Evolutionary conservation across 92 coral and sea anemone genomes (phyloP).

Genomic region (Phymanthus crucifer): DNA sequence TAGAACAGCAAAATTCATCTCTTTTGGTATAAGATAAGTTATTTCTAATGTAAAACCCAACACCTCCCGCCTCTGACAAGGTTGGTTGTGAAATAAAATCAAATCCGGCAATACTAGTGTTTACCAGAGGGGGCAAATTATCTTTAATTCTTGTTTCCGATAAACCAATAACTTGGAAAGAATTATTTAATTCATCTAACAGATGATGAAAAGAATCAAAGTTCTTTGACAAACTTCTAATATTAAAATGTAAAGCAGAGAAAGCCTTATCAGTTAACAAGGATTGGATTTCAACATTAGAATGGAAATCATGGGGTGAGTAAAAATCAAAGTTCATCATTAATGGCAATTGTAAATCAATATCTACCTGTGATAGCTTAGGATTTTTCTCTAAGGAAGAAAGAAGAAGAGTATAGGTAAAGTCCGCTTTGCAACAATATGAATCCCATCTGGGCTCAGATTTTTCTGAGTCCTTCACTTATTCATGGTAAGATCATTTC

Average conservation of each 20-base stretch:
- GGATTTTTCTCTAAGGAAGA: too few relatives aligned
- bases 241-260: slow-evolving; percentile 31
- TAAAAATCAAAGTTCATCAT: too few relatives aligned
- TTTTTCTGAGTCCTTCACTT: too few relatives aligned
- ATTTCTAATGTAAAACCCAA: slow-evolving; percentile 33
- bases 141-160: slow-evolving; percentile 47
- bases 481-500: too few relatives aligned
- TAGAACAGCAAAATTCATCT: slow-evolving; percentile 29
- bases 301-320: too few relatives aligned
- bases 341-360: too few relatives aligned
- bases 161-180: slow-evolving; percentile 35
- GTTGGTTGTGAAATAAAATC: slow-evolving; percentile 42
- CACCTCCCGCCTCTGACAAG: slow-evolving; percentile 42
- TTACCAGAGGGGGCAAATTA: slow-evolving; percentile 10
- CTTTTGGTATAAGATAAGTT: slow-evolving; percentile 26
- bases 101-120: slow-evolving; percentile 33
- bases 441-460: too few relatives aligned
- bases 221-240: slow-evolving; percentile 16
- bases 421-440: too few relatives aligned
- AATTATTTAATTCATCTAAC: slow-evolving; percentile 33
- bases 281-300: too few relatives aligned
- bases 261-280: not conserved
- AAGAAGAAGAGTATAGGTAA: too few relatives aligned
- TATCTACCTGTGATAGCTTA: too few relatives aligned
- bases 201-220: slow-evolving; percentile 18